Conservation (phyloP, 1,140 invertebrate genomes). For the Brachionus rotundiformis region DNA sequence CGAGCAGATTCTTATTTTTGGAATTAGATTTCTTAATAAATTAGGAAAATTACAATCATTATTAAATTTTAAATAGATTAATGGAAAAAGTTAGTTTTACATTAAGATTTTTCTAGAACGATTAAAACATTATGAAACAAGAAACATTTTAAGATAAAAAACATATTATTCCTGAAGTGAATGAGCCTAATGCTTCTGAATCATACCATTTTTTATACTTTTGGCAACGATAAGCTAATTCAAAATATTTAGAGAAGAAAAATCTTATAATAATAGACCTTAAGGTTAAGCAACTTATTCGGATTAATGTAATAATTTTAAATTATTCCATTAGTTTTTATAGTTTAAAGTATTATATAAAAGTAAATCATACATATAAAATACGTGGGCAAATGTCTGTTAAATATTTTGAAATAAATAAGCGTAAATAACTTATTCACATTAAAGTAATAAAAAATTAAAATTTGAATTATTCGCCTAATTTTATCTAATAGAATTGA, state of each 20-base stretch:
- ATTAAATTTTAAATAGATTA: no score
- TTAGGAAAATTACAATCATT: no score
- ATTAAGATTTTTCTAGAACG: no score
- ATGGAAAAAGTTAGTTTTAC: no score
- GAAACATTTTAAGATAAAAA: no score
- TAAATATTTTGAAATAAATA: neutral
- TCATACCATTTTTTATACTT: neutral
- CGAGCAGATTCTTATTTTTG: no score
- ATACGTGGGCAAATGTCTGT: neutral
- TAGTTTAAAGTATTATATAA: neutral
- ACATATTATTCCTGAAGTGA: no score
- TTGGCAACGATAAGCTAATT: neutral
- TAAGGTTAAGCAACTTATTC: neutral
- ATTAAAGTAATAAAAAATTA: neutral
- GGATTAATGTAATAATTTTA: neutral
- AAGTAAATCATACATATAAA: neutral
- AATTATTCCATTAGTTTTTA: neutral
- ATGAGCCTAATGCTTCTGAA: neutral
- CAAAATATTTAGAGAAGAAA: neutral
- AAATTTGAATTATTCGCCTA: neutral
- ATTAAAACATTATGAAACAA: no score
- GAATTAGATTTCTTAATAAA: no score
- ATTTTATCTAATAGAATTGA: constrained; percentile 1
- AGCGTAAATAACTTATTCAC: neutral
- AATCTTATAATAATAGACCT: neutral